Percentiles rank a stretch among this genome's conserved stretches.
phyloP scores from a whole-genome alignment of 1,140 invertebrate genomes.

The Littorina saxatilis region DNA sequence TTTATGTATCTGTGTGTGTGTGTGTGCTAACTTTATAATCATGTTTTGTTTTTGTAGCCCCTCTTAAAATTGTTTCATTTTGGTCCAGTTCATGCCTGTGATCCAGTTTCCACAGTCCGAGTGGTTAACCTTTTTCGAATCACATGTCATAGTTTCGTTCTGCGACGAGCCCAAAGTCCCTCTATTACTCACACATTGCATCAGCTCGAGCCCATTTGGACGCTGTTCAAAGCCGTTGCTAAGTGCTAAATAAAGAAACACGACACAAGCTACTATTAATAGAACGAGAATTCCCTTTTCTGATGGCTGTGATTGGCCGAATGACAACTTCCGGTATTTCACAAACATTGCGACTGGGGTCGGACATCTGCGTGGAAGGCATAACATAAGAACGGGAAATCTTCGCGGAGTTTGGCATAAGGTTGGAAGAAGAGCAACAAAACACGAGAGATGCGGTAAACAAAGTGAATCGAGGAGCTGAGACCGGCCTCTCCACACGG shows the following conservation, averaged over 20 bases:
- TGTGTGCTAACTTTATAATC: no score
- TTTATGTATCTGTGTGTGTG: no score
- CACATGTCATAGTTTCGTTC: no score
- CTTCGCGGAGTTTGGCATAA: not conserved
- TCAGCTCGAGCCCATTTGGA: no score
- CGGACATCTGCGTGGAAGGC: not conserved
- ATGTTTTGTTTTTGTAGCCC: no score
- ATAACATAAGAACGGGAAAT: not conserved
- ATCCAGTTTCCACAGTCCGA: no score
- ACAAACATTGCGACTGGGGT: constrained; percentile 26
- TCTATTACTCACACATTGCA: not conserved
- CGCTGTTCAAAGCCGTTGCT: no score
- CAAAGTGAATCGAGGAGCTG: constrained; percentile 19
- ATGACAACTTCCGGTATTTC: constrained; percentile 8
- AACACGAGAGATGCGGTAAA: not conserved
- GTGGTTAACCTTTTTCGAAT: no score
- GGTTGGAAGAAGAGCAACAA: not conserved
- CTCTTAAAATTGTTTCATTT: no score
- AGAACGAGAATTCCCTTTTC: not conserved
- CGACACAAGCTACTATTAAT: constrained; percentile 16
- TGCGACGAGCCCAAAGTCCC: no score
- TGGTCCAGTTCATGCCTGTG: no score
- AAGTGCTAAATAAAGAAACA: not conserved
- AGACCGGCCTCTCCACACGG: not conserved
- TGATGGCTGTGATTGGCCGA: constrained; percentile 19